Base-by-base conservation (phyloP, 2,888 invertebrate species). In the Pseudococcus jackbeardsleyi region DNA sequence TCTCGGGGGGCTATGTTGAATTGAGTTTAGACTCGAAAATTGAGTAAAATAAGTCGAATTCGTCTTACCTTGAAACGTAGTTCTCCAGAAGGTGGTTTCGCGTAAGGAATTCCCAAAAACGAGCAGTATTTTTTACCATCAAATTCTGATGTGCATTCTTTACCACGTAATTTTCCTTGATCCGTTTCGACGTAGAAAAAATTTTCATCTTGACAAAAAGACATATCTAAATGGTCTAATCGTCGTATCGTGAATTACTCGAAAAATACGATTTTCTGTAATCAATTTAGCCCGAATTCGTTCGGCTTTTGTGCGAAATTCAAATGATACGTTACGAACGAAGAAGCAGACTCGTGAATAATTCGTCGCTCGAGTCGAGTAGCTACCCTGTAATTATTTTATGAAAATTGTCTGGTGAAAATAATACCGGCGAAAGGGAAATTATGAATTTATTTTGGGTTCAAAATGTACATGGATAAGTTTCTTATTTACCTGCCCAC, bases 111-210 rank as follows among this genome's bases (percentile, higher is more conserved):
- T 3, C 77, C 77, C 6, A 33, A 39, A 77, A 77, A 77, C 8
- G 77, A 77, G 15, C 77, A 77, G 39, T 77, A 77, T 77, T 77
- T 77, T 26, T 77, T 77, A 5, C 77, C 77, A 33, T 77, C 9
- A 39, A 77, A 77, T 17, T 7, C 77, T 0, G 77, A 77, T 0
- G 12, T 77, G 39, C 17, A 17, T 17, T 77, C 17, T 77, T 77
- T 77, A 39, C 77, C 77, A 0, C 17, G 77, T 33, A 77, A 77
- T 39, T 77, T 33, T 33, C 77, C 77, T 77, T 33, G 77, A 7
- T 77, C 39, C 17, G 39, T 39, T 77, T 77, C 15, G 15, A 77
- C 77, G 19, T 39, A 6, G 12, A 12, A 77, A 39, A 39, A 26
- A 15, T 39, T 15, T 39, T 26, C 17, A 39, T 8, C 26, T 0